phyloP scores from a whole-genome alignment of 2,888 invertebrate genomes.

The Chirona hameri region DNA sequence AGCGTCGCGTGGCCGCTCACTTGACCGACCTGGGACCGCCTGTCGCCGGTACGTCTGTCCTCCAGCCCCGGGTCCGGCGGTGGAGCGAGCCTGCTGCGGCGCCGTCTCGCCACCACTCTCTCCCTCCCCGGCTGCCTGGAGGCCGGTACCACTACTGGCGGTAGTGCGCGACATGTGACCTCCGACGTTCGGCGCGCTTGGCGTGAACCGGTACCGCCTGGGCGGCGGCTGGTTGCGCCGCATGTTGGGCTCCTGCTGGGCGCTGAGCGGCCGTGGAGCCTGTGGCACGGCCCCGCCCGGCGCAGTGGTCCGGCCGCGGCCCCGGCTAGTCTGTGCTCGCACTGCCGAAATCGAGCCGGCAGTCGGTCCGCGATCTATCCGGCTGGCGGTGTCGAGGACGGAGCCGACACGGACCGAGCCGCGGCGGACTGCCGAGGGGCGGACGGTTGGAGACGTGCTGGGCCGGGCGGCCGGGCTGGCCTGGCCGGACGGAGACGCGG shows the following conservation, averaged over 20 bases:
- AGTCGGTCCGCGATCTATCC: not conserved
- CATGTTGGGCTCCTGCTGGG: conserved; percentile 1
- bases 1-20: not conserved
- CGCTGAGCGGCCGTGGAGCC: conserved; percentile 10
- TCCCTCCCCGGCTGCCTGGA: not conserved
- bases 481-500: not conserved
- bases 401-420: not conserved
- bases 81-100: not conserved
- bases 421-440: not conserved
- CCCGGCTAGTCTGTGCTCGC: not conserved
- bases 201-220: not conserved
- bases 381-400: not conserved
- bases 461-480: not conserved
- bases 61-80: not conserved
- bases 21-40: not conserved
- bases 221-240: conserved; percentile 1
- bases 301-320: not conserved
- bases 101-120: not conserved
- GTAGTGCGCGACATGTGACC: not conserved
- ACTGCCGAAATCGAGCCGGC: not conserved
- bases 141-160: not conserved
- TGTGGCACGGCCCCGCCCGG: not conserved
- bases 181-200: not conserved
- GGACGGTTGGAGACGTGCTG: not conserved
- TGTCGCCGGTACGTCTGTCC: not conserved